A percentile compares a stretch with the other conserved stretches of the same genome.
Conservation (phyloP, 2,888 invertebrate genomes). For the Cerastis leucographa region DNA sequence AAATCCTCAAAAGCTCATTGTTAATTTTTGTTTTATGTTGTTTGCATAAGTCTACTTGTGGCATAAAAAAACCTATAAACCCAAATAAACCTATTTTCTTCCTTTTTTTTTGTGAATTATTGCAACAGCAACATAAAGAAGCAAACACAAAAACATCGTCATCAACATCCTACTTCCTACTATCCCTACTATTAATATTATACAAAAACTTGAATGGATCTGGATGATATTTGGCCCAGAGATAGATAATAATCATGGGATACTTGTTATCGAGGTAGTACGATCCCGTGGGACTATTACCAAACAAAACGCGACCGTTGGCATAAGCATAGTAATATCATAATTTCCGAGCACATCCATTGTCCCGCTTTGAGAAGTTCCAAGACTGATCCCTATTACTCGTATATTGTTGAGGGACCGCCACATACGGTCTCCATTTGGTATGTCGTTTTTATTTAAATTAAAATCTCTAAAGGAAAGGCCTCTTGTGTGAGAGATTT, state of each 20-base stretch:
- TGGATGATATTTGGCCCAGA: too few relatives aligned
- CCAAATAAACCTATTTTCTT: background rate
- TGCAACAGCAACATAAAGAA: background rate
- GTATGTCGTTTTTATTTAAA: constrained; percentile 22
- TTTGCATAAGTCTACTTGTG: background rate
- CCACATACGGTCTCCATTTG: background rate
- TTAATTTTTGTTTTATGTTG: background rate
- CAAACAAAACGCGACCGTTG: too few relatives aligned
- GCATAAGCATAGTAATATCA: too few relatives aligned
- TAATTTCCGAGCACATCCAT: background rate
- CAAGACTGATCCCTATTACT: background rate
- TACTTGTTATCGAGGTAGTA: too few relatives aligned
- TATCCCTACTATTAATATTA: too few relatives aligned
- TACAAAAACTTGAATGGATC: too few relatives aligned
- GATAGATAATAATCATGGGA: too few relatives aligned
- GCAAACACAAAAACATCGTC: background rate
- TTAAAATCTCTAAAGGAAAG: constrained; percentile 34
- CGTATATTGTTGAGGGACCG: constrained; percentile 5
- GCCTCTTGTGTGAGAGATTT: constrained; percentile 38
- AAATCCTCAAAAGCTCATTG: background rate
- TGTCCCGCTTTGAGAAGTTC: background rate
- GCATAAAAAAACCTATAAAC: too few relatives aligned
- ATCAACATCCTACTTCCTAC: background rate
- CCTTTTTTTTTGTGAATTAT: too few relatives aligned
- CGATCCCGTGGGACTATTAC: too few relatives aligned